These are phyloP conservation scores for Podilymbus podiceps DNA, from an alignment of 2,113 vertebrate genomes.

Conservation along the genomic window DNA sequence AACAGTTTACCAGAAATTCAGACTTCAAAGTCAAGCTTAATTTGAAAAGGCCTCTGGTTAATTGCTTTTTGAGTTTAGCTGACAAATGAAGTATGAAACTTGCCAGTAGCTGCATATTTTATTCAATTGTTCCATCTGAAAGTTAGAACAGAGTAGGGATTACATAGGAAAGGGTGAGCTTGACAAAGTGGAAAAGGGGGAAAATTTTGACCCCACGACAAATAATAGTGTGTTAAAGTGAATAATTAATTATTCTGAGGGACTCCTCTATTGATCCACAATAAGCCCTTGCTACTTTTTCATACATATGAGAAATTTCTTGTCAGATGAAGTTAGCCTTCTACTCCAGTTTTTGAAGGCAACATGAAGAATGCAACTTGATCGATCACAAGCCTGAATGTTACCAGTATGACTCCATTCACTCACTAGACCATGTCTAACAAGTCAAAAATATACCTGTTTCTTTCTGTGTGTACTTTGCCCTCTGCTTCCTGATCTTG, in stretches of 20 bases:
- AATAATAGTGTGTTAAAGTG: neutral
- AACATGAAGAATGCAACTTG: neutral
- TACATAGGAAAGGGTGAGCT: neutral
- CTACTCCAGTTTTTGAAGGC: neutral
- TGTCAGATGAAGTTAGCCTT: neutral
- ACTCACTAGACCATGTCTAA: neutral
- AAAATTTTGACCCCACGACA: neutral
- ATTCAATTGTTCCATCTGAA: neutral
- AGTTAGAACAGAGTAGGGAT: neutral
- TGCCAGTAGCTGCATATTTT: neutral
- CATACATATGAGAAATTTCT: neutral
- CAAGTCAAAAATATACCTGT: neutral
- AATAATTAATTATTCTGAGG: neutral
- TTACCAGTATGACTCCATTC: neutral
- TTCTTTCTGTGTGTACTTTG: neutral
- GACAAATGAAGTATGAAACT: neutral
- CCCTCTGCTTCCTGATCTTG: neutral
- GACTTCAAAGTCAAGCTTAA: neutral
- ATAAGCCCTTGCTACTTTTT: neutral
- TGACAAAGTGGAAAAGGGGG: neutral
- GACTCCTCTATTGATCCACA: neutral
- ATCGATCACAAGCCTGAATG: neutral
- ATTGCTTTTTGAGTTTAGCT: neutral
- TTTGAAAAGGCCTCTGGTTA: neutral
- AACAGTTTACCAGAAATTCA: neutral